Evolutionary conservation across 2,888 invertebrate genomes (phyloP), one percentile per base, ranked within the genome.

Genomic region (Synanthedon myopaeformis): DNA sequence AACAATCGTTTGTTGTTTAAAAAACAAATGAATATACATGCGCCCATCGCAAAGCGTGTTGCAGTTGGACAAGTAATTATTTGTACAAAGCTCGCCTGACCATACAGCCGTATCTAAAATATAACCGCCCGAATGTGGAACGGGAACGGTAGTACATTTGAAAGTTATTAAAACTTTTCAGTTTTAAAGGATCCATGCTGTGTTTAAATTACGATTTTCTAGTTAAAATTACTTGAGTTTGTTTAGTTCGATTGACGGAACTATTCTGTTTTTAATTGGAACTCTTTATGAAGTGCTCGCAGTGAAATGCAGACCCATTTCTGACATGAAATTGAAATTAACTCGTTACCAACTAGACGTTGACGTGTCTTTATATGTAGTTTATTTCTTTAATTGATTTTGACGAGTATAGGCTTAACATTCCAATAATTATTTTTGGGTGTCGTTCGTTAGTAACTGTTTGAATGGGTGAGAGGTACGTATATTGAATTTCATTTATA

Each of bases 31-130:
- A 45, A 45, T 45, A 45, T 45, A n/a, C 13, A 13, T 12, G 13
- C n/a, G 45, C 45, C 45, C 45, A 45, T 45, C 12, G 45, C 45
- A 45, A 45, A 12, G n/a, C 45, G 13, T 14, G 51, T 51, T 57
- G 56, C 56, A 59, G 53, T 55, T 54, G 56, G 55, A 53, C 50
- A 55, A 57, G 59, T 59, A 59, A 62, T 62, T 60, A 62, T 61
- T 62, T 62, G 60, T 58, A 59, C 61, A 61, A 51, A 57, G 55
- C 57, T 55, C 56, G 53, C 51, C 51, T 52, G 57, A 54, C 52
- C 54, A 42, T 45, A 8, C 42, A 52, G 19, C 23, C 14, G 56
- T 51, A 55, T 57, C 57, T 57, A 60, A 58, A 59, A 61, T 59
- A 58, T 60, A 57, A 55, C 57, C 56, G 49, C 54, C 49, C 57